A percentile compares a stretch with the other conserved stretches of the same genome.
Conservation (phyloP, 2,888 invertebrate genomes). For the Beris chalybata region DNA sequence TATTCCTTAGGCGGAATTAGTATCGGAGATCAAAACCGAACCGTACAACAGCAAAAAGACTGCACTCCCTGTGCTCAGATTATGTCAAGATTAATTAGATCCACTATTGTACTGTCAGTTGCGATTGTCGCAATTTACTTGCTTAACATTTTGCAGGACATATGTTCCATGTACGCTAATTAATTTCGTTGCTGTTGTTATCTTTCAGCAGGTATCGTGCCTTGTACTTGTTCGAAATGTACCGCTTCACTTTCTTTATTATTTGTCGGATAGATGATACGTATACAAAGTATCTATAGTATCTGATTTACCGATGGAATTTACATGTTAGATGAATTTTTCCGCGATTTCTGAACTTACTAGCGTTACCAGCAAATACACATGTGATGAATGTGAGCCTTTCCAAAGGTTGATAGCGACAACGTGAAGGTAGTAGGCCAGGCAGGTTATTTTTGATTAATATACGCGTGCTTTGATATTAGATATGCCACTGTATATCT, state of each 20-base stretch:
- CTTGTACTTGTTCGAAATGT: slow-evolving; percentile 25
- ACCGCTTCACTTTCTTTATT: slow-evolving; percentile 33
- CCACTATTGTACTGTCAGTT: slow-evolving; percentile 54
- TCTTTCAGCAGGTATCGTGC: slow-evolving; percentile 25
- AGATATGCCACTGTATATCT: no score
- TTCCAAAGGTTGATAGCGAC: no score
- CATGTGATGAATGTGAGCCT: no score
- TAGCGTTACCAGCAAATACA: no score
- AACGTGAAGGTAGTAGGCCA: no score
- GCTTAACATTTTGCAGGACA: slow-evolving; percentile 38
- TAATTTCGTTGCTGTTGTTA: slow-evolving; percentile 34
- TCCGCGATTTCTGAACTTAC: no score
- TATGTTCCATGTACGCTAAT: slow-evolving; percentile 39
- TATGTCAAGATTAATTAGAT: slow-evolving; percentile 56
- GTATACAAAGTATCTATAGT: no score
- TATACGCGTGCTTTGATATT: no score
- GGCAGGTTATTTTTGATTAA: no score
- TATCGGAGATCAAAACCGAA: slow-evolving; percentile 9
- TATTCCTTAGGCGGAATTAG: slow-evolving; percentile 19
- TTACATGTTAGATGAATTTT: no score
- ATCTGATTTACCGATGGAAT: no score
- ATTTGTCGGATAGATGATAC: neutral
- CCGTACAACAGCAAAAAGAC: slow-evolving; percentile 12
- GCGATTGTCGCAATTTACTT: slow-evolving; percentile 44
- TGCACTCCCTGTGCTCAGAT: slow-evolving; percentile 50